phyloP scores from a whole-genome alignment of 2,888 invertebrate species.

The Halictus ligatus region DNA sequence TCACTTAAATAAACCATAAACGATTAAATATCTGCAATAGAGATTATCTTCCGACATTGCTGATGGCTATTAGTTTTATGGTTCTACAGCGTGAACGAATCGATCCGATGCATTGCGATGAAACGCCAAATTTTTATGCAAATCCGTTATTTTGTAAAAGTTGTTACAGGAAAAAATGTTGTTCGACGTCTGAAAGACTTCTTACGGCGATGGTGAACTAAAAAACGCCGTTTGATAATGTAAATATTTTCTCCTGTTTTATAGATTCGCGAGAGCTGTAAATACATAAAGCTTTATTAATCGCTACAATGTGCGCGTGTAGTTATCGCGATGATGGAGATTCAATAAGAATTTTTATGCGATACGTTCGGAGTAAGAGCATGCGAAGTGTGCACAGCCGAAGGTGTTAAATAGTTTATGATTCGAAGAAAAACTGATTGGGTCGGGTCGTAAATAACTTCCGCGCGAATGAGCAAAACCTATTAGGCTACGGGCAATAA shows the following conservation, averaged over 20 bases:
- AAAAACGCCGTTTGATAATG: background rate
- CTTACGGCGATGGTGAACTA: background rate
- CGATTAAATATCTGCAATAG: background rate
- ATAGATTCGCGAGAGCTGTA: background rate
- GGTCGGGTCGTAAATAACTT: background rate
- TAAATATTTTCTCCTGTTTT: background rate
- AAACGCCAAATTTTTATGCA: background rate
- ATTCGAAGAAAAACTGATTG: background rate
- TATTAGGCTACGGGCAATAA: background rate
- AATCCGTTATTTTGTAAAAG: background rate
- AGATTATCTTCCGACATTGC: background rate
- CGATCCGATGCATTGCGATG: background rate
- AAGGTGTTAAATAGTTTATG: background rate
- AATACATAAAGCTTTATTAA: background rate
- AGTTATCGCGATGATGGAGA: background rate
- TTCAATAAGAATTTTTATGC: background rate
- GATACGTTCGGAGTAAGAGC: background rate
- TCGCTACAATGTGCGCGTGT: too few relatives aligned
- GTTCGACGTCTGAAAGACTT: background rate
- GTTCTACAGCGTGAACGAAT: background rate
- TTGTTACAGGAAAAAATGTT: background rate
- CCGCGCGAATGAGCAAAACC: background rate
- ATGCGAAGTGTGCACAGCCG: background rate
- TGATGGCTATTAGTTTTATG: background rate
- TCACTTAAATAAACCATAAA: background rate